Conservation (phyloP, 2,888 invertebrate genomes). For the Tholera decimalis region DNA sequence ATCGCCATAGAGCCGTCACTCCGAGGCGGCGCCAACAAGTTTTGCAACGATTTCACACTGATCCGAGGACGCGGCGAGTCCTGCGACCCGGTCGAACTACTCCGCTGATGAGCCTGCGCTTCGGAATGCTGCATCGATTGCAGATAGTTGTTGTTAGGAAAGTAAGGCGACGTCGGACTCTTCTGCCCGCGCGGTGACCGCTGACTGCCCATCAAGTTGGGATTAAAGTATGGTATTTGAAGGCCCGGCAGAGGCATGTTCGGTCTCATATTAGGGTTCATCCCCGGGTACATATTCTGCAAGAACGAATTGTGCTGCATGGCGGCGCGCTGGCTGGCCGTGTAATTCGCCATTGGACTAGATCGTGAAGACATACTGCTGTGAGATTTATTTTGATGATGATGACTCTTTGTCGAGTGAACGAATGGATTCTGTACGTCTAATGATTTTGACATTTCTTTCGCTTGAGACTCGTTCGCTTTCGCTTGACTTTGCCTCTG, state of each 20-base stretch:
- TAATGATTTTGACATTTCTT: conserved; percentile 80
- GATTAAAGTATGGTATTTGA: conserved; percentile 86
- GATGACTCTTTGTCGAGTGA: conserved; percentile 85
- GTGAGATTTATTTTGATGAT: conserved; percentile 79
- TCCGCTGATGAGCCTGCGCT: conserved; percentile 71
- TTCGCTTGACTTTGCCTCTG: conserved; percentile 80
- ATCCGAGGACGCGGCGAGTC: conserved; percentile 91
- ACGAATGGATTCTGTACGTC: conserved; percentile 87
- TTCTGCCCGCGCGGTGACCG: conserved; percentile 84
- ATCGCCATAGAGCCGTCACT: conserved; percentile 67
- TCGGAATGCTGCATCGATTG: conserved; percentile 84
- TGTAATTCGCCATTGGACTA: conserved; percentile 88
- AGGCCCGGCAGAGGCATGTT: conserved; percentile 82
- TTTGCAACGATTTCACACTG: conserved; percentile 92
- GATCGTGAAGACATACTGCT: conserved; percentile 87
- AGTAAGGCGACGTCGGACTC: conserved; percentile 86
- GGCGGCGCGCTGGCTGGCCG: conserved; percentile 77
- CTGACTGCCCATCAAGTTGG: conserved; percentile 82
- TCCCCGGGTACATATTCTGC: conserved; percentile 84
- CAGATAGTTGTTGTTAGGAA: conserved; percentile 86
- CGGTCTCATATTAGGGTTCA: conserved; percentile 80
- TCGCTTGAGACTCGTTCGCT: conserved; percentile 77
- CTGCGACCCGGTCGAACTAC: conserved; percentile 78
- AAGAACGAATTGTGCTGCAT: conserved; percentile 76
- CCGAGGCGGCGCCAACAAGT: conserved; percentile 90